Evolutionary conservation across 2,888 invertebrate species (phyloP).

Genomic region (Nemapogon koenigi): DNA sequence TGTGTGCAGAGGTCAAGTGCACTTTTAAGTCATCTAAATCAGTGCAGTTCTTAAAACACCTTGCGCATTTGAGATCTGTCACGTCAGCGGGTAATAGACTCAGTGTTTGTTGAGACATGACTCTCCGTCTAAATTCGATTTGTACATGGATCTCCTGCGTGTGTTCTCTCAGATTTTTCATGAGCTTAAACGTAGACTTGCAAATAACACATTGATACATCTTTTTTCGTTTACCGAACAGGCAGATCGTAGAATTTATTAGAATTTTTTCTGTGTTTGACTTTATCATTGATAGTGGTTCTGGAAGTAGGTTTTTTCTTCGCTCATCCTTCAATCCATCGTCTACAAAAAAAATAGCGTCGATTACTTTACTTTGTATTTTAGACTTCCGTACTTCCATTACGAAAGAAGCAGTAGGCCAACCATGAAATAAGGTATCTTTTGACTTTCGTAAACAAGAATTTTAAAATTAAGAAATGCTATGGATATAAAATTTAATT

Average conservation of each 20-base stretch:
- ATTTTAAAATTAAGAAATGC: no score
- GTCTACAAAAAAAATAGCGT: no score
- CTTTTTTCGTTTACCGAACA: slow-evolving; percentile 12
- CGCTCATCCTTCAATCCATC: no score
- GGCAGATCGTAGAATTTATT: slow-evolving; percentile 12
- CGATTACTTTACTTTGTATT: no score
- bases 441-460: no score
- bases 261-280: slow-evolving; percentile 12
- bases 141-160: background rate
- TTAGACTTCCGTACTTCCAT: no score
- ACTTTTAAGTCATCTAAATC: slow-evolving; percentile 13
- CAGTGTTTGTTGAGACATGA: background rate
- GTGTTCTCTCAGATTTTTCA: slow-evolving; percentile 7
- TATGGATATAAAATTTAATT: no score
- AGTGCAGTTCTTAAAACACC: slow-evolving; percentile 9
- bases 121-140: slow-evolving; percentile 8
- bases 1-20: slow-evolving; percentile 13
- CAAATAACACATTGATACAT: slow-evolving; percentile 13
- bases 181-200: slow-evolving; percentile 6
- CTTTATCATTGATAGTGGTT: no score
- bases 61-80: slow-evolving; percentile 10
- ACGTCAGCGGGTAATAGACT: slow-evolving; percentile 12
- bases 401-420: no score
- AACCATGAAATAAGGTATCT: no score
- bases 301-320: no score